phyloP scores from a whole-genome alignment of 2,113 vertebrate species.

The Dendrocopos noguchii region DNA sequence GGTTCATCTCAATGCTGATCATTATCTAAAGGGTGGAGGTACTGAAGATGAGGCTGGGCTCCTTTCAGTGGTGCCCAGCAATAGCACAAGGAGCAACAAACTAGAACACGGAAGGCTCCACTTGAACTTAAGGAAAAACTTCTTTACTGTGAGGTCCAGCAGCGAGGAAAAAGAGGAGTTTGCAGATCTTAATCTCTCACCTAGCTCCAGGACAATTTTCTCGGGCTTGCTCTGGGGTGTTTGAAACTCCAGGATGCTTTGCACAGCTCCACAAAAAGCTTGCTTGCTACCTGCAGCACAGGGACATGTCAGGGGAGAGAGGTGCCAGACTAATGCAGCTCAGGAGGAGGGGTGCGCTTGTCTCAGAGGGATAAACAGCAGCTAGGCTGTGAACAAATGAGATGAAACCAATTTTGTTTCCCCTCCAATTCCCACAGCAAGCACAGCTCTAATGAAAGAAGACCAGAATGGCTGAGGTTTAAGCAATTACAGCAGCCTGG shows the following conservation, averaged over 20 bases:
- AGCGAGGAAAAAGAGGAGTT: neutral
- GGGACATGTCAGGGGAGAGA: neutral
- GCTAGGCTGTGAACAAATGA: neutral
- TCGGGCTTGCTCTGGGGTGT: neutral
- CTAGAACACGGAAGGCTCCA: too few species aligned
- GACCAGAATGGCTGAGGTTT: neutral
- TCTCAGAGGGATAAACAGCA: neutral
- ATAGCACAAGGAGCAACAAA: too few species aligned
- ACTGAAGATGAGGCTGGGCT: too few species aligned
- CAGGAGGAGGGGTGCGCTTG: neutral
- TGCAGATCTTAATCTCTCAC: neutral
- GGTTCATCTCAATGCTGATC: too few species aligned
- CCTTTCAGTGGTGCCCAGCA: too few species aligned
- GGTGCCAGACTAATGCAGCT: neutral
- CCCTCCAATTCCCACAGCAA: neutral
- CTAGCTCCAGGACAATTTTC: neutral
- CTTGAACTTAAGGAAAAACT: too few species aligned
- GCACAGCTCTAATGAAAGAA: neutral
- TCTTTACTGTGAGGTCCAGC: neutral
- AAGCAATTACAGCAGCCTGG: neutral
- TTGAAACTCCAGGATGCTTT: neutral
- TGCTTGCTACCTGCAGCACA: neutral
- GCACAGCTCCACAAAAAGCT: neutral
- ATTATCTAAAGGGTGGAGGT: too few species aligned
- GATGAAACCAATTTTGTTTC: neutral